Conservation (phyloP, 2,888 invertebrate genomes). For the Microctonus brassicae region DNA sequence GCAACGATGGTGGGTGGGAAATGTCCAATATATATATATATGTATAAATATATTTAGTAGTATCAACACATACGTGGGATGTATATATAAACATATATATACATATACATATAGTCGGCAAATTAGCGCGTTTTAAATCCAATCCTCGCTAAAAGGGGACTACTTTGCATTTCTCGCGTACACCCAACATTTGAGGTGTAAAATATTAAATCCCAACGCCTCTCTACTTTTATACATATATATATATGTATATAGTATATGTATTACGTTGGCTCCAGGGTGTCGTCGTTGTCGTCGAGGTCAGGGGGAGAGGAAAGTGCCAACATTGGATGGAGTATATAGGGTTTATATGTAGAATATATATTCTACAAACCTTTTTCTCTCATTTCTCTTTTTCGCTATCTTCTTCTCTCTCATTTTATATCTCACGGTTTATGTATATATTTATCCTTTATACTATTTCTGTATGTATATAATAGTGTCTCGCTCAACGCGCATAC, state of each 20-base stretch:
- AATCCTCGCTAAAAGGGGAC: constrained; percentile 64
- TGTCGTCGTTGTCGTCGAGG: constrained; percentile 29
- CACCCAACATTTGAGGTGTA: constrained; percentile 68
- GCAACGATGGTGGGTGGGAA: constrained; percentile 38
- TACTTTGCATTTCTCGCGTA: constrained; percentile 63
- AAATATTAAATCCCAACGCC: constrained; percentile 67
- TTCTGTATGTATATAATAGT: constrained; percentile 18
- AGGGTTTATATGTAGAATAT: too few species aligned
- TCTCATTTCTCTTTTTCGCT: too few species aligned
- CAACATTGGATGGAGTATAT: not conserved
- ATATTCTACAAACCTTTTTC: constrained; percentile 12
- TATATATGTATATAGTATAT: too few species aligned
- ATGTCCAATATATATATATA: constrained; percentile 35
- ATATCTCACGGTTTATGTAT: too few species aligned
- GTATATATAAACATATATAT: constrained; percentile 27
- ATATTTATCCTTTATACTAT: not conserved
- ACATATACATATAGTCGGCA: constrained; percentile 52
- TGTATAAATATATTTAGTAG: too few species aligned
- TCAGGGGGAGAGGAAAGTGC: constrained; percentile 13
- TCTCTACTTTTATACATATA: constrained; percentile 11
- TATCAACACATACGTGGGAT: constrained; percentile 17
- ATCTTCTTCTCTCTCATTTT: too few species aligned
- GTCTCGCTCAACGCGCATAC: constrained; percentile 37
- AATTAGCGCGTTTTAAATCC: constrained; percentile 70
- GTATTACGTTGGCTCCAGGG: not conserved